Evolutionary conservation across 2,888 invertebrate species (phyloP), one percentile per base, ranked within the genome.

Genomic region (Stenolophus ochropezus): DNA sequence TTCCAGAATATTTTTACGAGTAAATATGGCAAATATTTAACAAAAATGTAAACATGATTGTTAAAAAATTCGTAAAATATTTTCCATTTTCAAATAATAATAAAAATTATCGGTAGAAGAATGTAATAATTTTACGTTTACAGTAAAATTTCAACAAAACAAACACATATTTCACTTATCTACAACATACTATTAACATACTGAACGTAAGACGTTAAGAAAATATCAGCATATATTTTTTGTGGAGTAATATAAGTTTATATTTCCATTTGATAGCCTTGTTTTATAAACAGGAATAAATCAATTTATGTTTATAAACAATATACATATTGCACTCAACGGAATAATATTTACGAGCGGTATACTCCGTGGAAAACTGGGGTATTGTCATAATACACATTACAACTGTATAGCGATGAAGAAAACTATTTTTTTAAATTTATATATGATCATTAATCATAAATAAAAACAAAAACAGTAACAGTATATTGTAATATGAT

Each of bases 211-310:
- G n/a, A n/a, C 5, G 61, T 21, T 23, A 61, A 61, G 21, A 61
- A n/a, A 25, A 61, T 61, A 61, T 25, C 25, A 61, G 25, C 61
- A 61, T 49, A 61, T 61, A 25, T 56, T 56, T 56, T 21, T 56
- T 5, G 18, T 8, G 5, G 20, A 56, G 18, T 5, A 56, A 21
- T 20, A 56, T 53, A 53, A 53, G 3, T 16, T 53, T 53, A 14
- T 53, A 18, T 53, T 53, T 42, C 33, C 33, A 14, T 53, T 53
- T 53, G 14, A 53, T 14, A 53, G 2, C 20, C 6, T 20, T 56
- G 16, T 20, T 56, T 16, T 16, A 53, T 16, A 16, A 53, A 53
- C 51, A 16, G 18, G 16, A 53, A 6, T 16, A 53, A 53, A 53
- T 16, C 16, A 53, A 18, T 16, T 53, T n/a, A 42, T 42, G 42